Base-by-base conservation (phyloP, 2,797 vertebrate species). In the Diplodus puntazzo region DNA sequence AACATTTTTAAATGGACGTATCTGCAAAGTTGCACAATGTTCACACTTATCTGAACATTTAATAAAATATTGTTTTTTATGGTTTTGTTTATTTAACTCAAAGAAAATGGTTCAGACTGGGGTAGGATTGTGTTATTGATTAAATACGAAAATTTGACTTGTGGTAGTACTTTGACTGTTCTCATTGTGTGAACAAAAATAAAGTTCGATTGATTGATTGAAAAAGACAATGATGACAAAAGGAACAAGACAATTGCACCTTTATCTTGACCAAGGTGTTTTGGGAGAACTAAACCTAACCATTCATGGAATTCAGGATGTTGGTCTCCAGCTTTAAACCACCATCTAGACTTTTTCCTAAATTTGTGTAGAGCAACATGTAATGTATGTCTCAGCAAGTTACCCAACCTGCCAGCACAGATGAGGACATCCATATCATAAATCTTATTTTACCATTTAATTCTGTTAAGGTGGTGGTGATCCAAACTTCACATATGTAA, bases 101-200 rank as follows among this genome's bases (percentile, higher is more conserved):
- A 34, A 34, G 8, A 34, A 34, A 8, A 34, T 7, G 30, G 7
- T 8, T 34, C 34, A 9, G 7, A 34, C 8, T 34, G 34, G 34
- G 34, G 7, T 34, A 34, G 0, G 8, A 34, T 34, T 34, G 7
- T 34, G 34, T 7, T 34, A 34, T 2, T 1, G 34, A 8, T 34
- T 34, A 34, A 34, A 34, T 34, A 34, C 6, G 34, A 34, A 34
- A 34, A 34, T 34, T 9, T 7, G 34, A 9, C 7, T 34, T 75
- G 52, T 18, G 42, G 50, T 73, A 55, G 62, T 68, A 57, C 49
- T 61, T 67, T 34, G 34, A 34, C 1, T 34, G 34, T 34, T 34
- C 34, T 34, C 34, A 34, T 34, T 9, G 7, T 34, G 8, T 34
- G 34, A 34, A 34, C 8, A 34, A 8, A 34, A 34, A 34, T 34